Evolutionary conservation across 2,888 invertebrate species (phyloP).

Genomic region (Aphidoletes aphidimyza): DNA sequence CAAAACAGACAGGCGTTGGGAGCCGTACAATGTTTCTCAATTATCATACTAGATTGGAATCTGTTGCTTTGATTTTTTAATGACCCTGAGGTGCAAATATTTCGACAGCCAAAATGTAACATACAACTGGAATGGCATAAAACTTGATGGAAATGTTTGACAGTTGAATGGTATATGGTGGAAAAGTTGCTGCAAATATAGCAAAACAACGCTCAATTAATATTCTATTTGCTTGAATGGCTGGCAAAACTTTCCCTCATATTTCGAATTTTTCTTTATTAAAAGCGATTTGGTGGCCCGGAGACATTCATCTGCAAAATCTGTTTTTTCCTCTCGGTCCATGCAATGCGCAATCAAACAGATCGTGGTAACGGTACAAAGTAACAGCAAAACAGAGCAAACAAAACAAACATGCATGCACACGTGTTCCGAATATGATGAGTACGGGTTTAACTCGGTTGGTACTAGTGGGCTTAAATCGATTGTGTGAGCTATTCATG

Average conservation of each 20-base stretch:
- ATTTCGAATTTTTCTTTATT: background rate
- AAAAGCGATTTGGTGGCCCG: conserved; percentile 8
- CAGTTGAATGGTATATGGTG: too few species aligned
- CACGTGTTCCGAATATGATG: too few species aligned
- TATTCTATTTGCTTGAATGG: background rate
- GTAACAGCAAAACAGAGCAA: too few species aligned
- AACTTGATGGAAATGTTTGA: background rate
- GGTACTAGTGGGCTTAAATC: too few species aligned
- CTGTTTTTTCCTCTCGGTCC: background rate
- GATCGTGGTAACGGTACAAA: too few species aligned
- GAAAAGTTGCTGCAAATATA: too few species aligned
- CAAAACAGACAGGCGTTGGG: background rate
- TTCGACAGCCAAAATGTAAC: background rate
- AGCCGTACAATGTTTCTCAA: background rate
- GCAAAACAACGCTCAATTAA: too few species aligned
- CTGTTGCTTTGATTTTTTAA: background rate
- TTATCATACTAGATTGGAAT: background rate
- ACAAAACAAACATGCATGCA: too few species aligned
- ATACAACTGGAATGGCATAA: background rate
- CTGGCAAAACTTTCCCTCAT: background rate
- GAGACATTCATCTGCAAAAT: background rate
- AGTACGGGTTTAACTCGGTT: too few species aligned
- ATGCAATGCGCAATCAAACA: background rate
- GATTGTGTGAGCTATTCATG: too few species aligned
- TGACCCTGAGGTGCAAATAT: background rate